A percentile compares a stretch with the other conserved stretches of the same genome.
Conservation (phyloP, 2,888 invertebrate genomes). For the Marasmarcha lunaedactyla region DNA sequence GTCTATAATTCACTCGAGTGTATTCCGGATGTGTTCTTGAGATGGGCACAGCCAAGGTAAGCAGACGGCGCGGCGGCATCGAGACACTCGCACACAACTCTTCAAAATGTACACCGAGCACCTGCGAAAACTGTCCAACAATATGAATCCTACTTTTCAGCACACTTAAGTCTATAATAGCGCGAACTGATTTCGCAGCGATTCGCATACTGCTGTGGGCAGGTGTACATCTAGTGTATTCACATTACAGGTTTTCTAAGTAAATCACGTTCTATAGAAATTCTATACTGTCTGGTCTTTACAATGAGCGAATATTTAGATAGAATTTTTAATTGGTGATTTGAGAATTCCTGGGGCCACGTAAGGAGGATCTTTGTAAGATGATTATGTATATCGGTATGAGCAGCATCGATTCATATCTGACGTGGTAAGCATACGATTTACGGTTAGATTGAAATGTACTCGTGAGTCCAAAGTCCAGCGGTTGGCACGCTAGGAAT, state of each 20-base stretch:
- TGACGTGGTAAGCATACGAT: no score
- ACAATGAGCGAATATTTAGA: slow-evolving; percentile 22
- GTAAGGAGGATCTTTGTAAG: neutral
- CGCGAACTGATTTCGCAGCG: neutral
- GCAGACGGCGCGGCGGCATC: slow-evolving; percentile 61
- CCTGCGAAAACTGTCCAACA: neutral
- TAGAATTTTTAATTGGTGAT: slow-evolving; percentile 6
- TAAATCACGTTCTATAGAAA: slow-evolving; percentile 45
- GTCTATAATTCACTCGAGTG: slow-evolving; percentile 28
- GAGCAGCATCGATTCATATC: no score
- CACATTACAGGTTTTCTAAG: slow-evolving; percentile 51
- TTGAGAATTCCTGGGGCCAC: neutral
- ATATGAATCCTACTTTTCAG: neutral
- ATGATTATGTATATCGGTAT: no score
- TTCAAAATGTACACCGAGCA: neutral
- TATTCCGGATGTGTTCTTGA: slow-evolving; percentile 31
- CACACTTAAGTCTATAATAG: neutral
- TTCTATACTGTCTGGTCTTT: slow-evolving; percentile 44
- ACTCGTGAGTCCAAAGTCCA: neutral
- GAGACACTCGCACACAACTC: slow-evolving; percentile 23
- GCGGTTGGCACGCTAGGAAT: neutral
- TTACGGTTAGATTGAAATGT: no score
- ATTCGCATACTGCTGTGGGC: neutral
- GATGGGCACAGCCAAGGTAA: slow-evolving; percentile 45
- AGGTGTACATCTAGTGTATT: slow-evolving; percentile 33